Base-by-base conservation (phyloP, 2,113 vertebrate genomes). In the Odocoileus hemionus region DNA sequence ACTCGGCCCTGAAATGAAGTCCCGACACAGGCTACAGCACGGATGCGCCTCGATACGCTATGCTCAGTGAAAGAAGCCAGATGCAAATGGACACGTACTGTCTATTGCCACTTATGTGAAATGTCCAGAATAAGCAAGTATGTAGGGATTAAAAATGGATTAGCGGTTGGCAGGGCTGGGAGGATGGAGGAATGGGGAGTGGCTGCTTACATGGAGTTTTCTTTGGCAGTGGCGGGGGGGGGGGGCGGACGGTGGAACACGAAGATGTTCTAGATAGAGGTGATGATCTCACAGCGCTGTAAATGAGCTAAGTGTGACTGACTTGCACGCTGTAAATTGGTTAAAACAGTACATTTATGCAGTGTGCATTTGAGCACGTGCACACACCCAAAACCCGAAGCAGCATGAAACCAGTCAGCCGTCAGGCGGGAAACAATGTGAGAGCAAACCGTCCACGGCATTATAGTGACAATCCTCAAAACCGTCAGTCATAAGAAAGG, bases 191-290 rank as follows among this genome's bases (percentile, higher is more conserved):
- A 19, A n/a, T 16, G 64, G 26, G 6, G 25, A 82, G 36, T 3
- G 3, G 36, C 23, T 54, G 10, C 52, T 86, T 45, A 15, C 1
- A 5, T 2, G 21, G 61, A 55, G 43, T 94, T 57, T 76, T 80
- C 61, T 10, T 17, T 3, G 1, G 9, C 0, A 0, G 47, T 1
- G 47, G 47, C 11, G 7, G 11, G 47, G 47, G n/a, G n/a, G n/a
- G n/a, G n/a, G n/a, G n/a, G n/a, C n/a, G n/a, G n/a, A n/a, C 2
- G 47, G 67, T 12, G 16, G 61, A 50, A 50, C 28, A 83, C 19
- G 11, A n/a, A 21, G 47, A 36, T 16, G 2, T 36, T 50, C 50
- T 19, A 52, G 15, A 52, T 9, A 43, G 76, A 57, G 23, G 13
- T 23, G 36, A 64, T 23, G 23, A 33, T 1, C 5, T 6, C 26